Evolutionary conservation across 2,888 invertebrate species (phyloP).

Genomic region (Ypsolopha sequella): DNA sequence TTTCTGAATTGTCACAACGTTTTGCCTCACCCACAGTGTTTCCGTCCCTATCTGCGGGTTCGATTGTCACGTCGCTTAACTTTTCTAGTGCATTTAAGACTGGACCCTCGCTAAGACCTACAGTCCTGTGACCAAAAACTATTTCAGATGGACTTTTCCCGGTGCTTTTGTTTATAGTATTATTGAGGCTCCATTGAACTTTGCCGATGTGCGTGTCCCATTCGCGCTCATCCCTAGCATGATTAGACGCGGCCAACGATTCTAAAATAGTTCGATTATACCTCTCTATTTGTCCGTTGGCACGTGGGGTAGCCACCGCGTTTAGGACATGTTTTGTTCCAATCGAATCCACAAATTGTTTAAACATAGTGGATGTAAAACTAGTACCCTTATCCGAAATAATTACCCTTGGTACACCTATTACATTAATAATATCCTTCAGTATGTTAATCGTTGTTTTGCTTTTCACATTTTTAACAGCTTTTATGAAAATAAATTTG

Average conservation of each 20-base stretch:
- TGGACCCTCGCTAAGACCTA: too few species aligned
- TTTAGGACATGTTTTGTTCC: neutral
- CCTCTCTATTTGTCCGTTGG: slow-evolving; percentile 1
- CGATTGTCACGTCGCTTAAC: too few species aligned
- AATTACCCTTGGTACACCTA: slow-evolving; percentile 6
- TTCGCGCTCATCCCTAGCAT: neutral
- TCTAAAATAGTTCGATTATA: neutral
- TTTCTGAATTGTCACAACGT: too few species aligned
- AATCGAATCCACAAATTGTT: neutral
- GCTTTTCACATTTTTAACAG: slow-evolving; percentile 6
- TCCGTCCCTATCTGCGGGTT: too few species aligned
- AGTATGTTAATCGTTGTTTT: slow-evolving; percentile 7
- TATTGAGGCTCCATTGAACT: neutral
- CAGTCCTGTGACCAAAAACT: neutral
- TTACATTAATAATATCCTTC: slow-evolving; percentile 1
- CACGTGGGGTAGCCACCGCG: neutral
- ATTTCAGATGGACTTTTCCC: neutral
- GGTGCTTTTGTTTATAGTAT: neutral
- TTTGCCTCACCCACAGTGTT: too few species aligned
- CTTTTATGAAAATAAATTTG: slow-evolving; percentile 8
- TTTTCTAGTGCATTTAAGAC: too few species aligned
- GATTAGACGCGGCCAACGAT: slow-evolving; percentile 1
- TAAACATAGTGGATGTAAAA: slow-evolving; percentile 5
- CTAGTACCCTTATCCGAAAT: slow-evolving; percentile 8
- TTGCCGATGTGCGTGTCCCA: neutral